phyloP scores from a whole-genome alignment of 2,797 vertebrate species.

The Leptatherina wallacei region DNA sequence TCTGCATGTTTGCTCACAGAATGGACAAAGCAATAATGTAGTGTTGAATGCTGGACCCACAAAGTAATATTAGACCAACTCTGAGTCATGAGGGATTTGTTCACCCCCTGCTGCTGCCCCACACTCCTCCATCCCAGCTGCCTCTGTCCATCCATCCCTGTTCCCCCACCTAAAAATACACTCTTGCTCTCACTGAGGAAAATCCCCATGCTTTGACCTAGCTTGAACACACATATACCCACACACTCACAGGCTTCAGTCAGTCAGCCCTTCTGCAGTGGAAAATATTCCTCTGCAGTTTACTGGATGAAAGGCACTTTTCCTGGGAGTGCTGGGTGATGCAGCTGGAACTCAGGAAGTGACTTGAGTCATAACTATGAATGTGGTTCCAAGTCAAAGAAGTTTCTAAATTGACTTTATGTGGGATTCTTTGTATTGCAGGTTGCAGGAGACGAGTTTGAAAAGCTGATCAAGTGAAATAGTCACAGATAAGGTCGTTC shows the following conservation, averaged over 20 bases:
- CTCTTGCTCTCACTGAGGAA: constrained; percentile 76
- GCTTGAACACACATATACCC: constrained; percentile 32
- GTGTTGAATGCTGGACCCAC: constrained; percentile 8
- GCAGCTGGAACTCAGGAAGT: constrained; percentile 45
- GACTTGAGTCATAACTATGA: constrained; percentile 23
- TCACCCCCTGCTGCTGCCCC: constrained; percentile 32
- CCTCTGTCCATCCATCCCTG: constrained; percentile 74
- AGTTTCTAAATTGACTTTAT: not conserved
- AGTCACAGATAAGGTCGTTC: constrained; percentile 50
- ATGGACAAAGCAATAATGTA: constrained; percentile 20
- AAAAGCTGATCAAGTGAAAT: constrained; percentile 30
- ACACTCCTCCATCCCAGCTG: constrained; percentile 76
- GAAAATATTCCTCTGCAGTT: constrained; percentile 61
- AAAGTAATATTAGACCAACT: constrained; percentile 66
- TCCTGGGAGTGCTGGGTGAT: constrained; percentile 25
- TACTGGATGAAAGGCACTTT: constrained; percentile 39
- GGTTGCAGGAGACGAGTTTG: not conserved
- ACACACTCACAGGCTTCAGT: constrained; percentile 27
- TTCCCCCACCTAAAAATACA: constrained; percentile 78
- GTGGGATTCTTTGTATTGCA: not conserved
- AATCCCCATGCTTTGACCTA: constrained; percentile 69
- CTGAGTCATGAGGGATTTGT: constrained; percentile 71
- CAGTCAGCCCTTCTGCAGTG: constrained; percentile 32
- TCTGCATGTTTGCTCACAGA: constrained; percentile 8
- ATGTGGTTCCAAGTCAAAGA: not conserved